phyloP scores from a whole-genome alignment of 2,113 vertebrate genomes.

The Cebidichthys violaceus region DNA sequence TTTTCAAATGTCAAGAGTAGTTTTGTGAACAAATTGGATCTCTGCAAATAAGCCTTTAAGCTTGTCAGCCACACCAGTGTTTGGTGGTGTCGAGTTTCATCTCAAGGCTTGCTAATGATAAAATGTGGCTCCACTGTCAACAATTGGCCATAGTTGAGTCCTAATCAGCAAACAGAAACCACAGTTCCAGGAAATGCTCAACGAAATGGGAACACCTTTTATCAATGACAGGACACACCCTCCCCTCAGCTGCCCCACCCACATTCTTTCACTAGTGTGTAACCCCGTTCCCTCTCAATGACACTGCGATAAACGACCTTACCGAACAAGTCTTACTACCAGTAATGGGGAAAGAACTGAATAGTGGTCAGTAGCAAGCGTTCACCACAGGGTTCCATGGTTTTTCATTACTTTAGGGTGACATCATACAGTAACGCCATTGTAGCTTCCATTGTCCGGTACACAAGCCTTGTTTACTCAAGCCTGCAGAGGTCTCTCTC shows the following conservation, averaged over 20 bases:
- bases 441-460: slow-evolving; percentile 32
- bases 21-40: slow-evolving; percentile 13
- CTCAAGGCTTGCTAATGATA: slow-evolving; percentile 11
- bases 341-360: slow-evolving; percentile 28
- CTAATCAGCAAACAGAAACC: slow-evolving; percentile 75
- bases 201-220: slow-evolving; percentile 71
- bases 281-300: slow-evolving; percentile 49
- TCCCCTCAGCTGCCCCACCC: slow-evolving; percentile 66
- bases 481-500: too few relatives aligned
- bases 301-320: slow-evolving; percentile 22
- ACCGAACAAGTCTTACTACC: slow-evolving; percentile 38
- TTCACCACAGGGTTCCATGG: not conserved
- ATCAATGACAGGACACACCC: slow-evolving; percentile 74
- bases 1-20: not conserved
- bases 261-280: slow-evolving; percentile 68
- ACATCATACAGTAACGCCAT: slow-evolving; percentile 41
- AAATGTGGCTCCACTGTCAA: slow-evolving; percentile 6
- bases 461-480: slow-evolving; percentile 33
- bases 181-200: slow-evolving; percentile 74
- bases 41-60: not conserved
- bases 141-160: not conserved
- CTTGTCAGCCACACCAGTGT: not conserved
- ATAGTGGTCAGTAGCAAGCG: slow-evolving; percentile 10
- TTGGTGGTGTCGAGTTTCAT: not conserved
- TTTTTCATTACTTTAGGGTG: slow-evolving; percentile 19